A percentile compares a stretch with the other conserved stretches of the same genome.
phyloP scores from a whole-genome alignment of 2,888 invertebrate species.

The Patella caerulea region DNA sequence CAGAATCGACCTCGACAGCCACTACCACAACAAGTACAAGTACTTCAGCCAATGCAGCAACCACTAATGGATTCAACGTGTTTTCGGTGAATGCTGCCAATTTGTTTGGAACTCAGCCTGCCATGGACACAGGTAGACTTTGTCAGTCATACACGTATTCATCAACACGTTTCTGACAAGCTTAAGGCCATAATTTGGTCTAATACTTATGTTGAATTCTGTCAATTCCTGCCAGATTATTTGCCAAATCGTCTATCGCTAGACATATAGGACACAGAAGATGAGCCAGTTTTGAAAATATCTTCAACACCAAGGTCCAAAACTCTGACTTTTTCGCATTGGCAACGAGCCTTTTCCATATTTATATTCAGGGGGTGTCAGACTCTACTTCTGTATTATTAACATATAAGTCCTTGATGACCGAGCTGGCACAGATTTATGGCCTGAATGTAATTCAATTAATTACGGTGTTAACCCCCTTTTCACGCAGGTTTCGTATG shows the following conservation, averaged over 20 bases:
- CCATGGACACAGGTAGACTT: too few relatives aligned
- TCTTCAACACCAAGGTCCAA: not conserved
- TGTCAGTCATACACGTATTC: too few relatives aligned
- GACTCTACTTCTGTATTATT: not conserved
- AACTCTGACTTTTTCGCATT: not conserved
- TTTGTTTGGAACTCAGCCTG: too few relatives aligned
- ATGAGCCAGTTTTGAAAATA: not conserved
- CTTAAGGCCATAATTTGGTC: too few relatives aligned
- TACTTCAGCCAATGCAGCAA: too few relatives aligned
- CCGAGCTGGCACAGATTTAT: not conserved
- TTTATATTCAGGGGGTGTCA: not conserved
- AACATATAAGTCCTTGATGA: not conserved
- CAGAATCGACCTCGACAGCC: too few relatives aligned
- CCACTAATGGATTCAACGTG: too few relatives aligned
- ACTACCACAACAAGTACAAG: too few relatives aligned
- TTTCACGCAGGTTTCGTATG: not conserved
- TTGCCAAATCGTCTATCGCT: not conserved
- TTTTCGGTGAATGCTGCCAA: too few relatives aligned
- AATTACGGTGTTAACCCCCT: not conserved
- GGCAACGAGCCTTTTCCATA: not conserved
- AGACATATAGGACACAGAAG: not conserved
- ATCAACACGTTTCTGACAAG: too few relatives aligned
- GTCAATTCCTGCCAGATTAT: not conserved
- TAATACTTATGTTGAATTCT: too few relatives aligned
- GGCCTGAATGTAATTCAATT: not conserved